These are phyloP conservation scores for Rhopilema esculentum DNA, from an alignment of 30 jellyfish, hydroid and myxozoan genomes.

Conservation along the genomic window DNA sequence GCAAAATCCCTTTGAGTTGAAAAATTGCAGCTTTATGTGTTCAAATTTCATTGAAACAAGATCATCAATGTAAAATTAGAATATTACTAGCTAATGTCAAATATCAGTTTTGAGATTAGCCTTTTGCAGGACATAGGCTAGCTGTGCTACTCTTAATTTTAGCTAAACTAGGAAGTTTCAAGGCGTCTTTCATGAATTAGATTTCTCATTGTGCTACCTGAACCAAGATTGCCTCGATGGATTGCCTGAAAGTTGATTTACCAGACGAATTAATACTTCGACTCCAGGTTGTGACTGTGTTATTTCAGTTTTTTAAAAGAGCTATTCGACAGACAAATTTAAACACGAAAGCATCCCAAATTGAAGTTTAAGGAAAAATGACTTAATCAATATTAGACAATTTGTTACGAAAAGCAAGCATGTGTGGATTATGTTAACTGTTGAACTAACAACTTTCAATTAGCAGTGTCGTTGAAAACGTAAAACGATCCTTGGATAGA, in stretches of 20 bases:
- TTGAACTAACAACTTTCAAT: constrained; percentile 18
- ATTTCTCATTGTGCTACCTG: too few species aligned
- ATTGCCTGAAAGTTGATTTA: not conserved
- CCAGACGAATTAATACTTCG: not conserved
- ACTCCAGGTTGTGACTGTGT: not conserved
- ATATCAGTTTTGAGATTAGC: too few species aligned
- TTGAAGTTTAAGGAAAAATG: not conserved
- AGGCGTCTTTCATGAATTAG: too few species aligned
- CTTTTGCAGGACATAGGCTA: too few species aligned
- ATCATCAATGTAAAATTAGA: too few species aligned
- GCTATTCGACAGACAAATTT: not conserved
- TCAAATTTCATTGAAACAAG: too few species aligned
- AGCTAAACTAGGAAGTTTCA: too few species aligned
- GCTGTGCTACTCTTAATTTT: too few species aligned
- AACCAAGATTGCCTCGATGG: too few species aligned
- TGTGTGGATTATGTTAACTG: not conserved
- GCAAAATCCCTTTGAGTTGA: too few species aligned
- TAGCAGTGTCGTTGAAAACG: not conserved
- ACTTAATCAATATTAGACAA: not conserved
- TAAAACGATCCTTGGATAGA: not conserved
- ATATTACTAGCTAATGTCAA: too few species aligned
- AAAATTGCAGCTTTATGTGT: too few species aligned
- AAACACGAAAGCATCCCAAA: not conserved
- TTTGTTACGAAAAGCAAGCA: not conserved
- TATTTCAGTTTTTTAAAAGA: not conserved